Percentiles rank a stretch among this genome's conserved stretches.
Evolutionary conservation across 37 sponge, comb jelly and placozoan genomes (phyloP).

Genomic region (Geodia barretti): DNA sequence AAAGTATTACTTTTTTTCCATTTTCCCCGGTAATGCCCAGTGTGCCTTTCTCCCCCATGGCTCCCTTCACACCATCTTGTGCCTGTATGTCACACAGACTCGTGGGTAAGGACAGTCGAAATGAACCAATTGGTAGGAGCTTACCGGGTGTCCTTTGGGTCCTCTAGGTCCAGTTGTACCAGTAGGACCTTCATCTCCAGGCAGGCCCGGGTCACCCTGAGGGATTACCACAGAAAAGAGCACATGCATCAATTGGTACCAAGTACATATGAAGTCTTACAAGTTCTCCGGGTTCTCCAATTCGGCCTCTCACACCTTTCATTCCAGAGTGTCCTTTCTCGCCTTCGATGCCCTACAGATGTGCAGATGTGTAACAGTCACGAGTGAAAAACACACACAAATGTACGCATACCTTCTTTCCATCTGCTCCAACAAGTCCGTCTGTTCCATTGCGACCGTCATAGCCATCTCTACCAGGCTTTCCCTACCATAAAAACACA

Average conservation of each 20-base stretch:
- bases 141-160: neutral
- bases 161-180: neutral
- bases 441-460: neutral
- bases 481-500: neutral
- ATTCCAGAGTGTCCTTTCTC: neutral
- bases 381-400: neutral
- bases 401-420: neutral
- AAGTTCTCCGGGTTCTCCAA: neutral
- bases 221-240: neutral
- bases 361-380: neutral
- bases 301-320: neutral
- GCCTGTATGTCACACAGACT: no score
- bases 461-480: neutral
- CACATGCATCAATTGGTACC: no score
- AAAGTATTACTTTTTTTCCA: neutral
- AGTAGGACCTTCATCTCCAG: neutral
- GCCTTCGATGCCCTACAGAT: neutral
- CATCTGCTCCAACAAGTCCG: neutral
- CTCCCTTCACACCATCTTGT: neutral
- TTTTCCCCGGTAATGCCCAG: neutral
- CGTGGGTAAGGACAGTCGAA: no score
- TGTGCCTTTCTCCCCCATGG: neutral
- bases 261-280: neutral
- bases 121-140: no score
- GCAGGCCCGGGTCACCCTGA: neutral